phyloP scores from a whole-genome alignment of 2,888 invertebrate genomes.

The Noctua comes region DNA sequence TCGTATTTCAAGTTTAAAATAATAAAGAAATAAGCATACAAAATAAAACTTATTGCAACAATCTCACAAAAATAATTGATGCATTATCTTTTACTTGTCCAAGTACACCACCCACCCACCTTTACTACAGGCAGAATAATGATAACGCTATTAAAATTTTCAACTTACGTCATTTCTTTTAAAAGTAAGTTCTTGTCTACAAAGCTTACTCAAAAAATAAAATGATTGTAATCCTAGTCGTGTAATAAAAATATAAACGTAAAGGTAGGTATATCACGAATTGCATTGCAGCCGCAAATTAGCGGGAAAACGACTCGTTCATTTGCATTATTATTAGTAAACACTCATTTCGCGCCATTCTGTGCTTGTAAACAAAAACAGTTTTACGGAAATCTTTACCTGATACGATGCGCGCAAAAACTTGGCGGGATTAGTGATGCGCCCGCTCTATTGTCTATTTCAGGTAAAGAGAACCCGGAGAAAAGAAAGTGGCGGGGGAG shows the following conservation, averaged over 20 bases:
- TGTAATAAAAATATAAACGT: slow-evolving; percentile 22
- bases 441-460: slow-evolving; percentile 44
- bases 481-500: slow-evolving; percentile 74
- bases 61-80: background rate
- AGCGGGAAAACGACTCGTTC: slow-evolving; percentile 80
- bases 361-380: slow-evolving; percentile 85
- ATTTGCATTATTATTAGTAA: slow-evolving; percentile 83
- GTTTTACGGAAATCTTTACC: slow-evolving; percentile 80
- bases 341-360: slow-evolving; percentile 87
- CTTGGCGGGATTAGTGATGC: slow-evolving; percentile 71
- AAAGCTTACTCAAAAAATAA: background rate
- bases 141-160: background rate
- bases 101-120: background rate
- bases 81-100: background rate
- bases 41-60: background rate
- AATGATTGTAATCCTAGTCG: slow-evolving; percentile 10
- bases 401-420: slow-evolving; percentile 71
- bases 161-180: background rate
- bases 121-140: background rate
- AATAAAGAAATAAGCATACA: background rate
- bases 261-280: slow-evolving; percentile 32
- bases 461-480: slow-evolving; percentile 54
- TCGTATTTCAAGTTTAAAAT: too few relatives aligned
- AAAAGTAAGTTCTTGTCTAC: background rate
- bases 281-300: slow-evolving; percentile 64